Evolutionary conservation across 2,888 invertebrate genomes (phyloP).

Genomic region (Tetheella fluctuosa): DNA sequence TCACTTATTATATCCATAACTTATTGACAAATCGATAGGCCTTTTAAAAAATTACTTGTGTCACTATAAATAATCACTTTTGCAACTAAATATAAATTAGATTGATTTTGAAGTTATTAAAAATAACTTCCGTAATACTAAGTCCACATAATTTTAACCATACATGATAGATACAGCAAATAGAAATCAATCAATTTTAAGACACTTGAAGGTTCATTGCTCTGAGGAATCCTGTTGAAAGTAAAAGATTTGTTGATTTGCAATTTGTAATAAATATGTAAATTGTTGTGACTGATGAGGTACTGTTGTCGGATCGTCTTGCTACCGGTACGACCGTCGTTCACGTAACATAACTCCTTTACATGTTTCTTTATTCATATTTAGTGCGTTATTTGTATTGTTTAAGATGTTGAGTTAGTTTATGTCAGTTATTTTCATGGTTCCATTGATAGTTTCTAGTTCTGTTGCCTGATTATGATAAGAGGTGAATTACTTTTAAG

Average conservation of each 20-base stretch:
- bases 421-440: neutral
- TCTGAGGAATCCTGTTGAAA: neutral
- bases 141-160: neutral
- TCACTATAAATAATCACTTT: conserved; percentile 6
- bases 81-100: neutral
- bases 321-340: conserved; percentile 62
- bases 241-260: conserved; percentile 31
- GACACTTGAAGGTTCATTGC: neutral
- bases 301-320: conserved; percentile 42
- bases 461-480: too few species aligned
- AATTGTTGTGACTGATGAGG: conserved; percentile 54
- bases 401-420: neutral
- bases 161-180: neutral
- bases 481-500: neutral
- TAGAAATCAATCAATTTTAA: neutral
- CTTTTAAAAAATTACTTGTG: conserved; percentile 8
- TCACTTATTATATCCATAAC: neutral
- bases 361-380: conserved; percentile 12
- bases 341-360: conserved; percentile 38
- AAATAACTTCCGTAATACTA: conserved; percentile 9
- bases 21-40: neutral
- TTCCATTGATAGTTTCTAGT: neutral
- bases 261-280: conserved; percentile 70
- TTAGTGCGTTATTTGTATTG: conserved; percentile 7
- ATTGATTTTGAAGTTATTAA: neutral